Conservation (phyloP, 1,140 invertebrate genomes). For the Mycetomoellerius zeteki region DNA sequence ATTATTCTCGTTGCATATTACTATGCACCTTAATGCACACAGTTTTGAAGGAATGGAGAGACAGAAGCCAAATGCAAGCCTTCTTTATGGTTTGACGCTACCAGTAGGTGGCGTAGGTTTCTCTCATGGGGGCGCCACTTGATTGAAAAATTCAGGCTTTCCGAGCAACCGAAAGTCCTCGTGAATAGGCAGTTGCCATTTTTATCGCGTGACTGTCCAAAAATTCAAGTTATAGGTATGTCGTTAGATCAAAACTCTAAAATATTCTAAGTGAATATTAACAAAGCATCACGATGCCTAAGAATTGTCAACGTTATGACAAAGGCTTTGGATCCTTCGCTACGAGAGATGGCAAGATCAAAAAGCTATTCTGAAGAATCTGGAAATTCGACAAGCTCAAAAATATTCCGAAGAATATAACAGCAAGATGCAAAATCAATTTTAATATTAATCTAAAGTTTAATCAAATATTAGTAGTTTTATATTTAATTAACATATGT, state of each 20-base stretch:
- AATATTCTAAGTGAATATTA: no score
- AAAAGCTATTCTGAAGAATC: not conserved
- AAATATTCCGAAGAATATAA: not conserved
- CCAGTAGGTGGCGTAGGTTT: not conserved
- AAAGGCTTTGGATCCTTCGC: not conserved
- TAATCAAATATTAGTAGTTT: not conserved
- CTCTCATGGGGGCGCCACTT: constrained; percentile 29
- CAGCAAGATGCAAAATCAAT: not conserved
- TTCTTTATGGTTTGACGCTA: not conserved
- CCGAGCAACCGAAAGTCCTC: not conserved
- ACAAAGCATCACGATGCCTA: no score
- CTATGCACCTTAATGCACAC: not conserved
- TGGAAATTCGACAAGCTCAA: not conserved
- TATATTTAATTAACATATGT: not conserved
- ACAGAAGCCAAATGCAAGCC: constrained; percentile 2
- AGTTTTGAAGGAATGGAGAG: constrained; percentile 20
- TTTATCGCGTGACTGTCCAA: no score
- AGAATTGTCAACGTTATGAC: no score
- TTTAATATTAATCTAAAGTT: not conserved
- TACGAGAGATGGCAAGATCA: not conserved
- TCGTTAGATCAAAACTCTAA: no score
- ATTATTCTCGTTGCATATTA: not conserved
- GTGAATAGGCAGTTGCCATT: not conserved
- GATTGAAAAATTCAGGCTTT: not conserved
- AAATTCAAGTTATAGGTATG: no score